Evolutionary conservation across 2,888 invertebrate species (phyloP), one percentile per base, ranked within the genome.

Genomic region (Drosophila pegasa): DNA sequence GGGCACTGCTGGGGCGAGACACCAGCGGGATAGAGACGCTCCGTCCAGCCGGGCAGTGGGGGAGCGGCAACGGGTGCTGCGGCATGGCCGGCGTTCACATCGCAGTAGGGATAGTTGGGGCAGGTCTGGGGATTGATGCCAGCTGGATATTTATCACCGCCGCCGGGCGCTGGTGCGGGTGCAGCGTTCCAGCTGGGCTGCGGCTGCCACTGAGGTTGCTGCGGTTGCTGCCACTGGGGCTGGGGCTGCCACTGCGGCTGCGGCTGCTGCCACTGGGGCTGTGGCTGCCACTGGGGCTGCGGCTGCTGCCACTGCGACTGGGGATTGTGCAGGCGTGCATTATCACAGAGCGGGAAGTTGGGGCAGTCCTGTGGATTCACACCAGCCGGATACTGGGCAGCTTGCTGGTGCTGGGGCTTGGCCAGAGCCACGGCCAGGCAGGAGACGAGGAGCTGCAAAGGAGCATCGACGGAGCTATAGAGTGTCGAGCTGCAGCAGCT

Each of bases 41-140:
- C 92, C 72, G 91, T 90, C 91, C 91, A 93, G 72, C 93, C 93
- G 59, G 93, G 93, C 50, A 93, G 83, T 75, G 93, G 93, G 41
- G 91, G 89, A 27, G 91, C 91, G 43, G 92, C 92, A 16, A 87
- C 91, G 9, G 83, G 80, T 3, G 85, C 80, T 64, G 84, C 87
- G n/a, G 73, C 83, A 64, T 89, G 89, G 58, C 90, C 92, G 57
- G 88, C 91, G 71, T 91, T 90, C 61, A 90, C 91, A 87, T 92
- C 92, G 72, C 93, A 93, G 90, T 92, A 93, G 67, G 93, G 93
- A 90, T 93, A 93, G 89, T 93, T 93, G 81, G 93, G 93, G 84
- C 93, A 93, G 71, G 92, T 84, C 57, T 93, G 91, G 20, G 93
- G 93, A 78, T 91, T 91, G 22, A 93, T 90, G 64, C 93, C 93